Conservation (phyloP, 2,888 invertebrate species). For the Drosophila recens region DNA sequence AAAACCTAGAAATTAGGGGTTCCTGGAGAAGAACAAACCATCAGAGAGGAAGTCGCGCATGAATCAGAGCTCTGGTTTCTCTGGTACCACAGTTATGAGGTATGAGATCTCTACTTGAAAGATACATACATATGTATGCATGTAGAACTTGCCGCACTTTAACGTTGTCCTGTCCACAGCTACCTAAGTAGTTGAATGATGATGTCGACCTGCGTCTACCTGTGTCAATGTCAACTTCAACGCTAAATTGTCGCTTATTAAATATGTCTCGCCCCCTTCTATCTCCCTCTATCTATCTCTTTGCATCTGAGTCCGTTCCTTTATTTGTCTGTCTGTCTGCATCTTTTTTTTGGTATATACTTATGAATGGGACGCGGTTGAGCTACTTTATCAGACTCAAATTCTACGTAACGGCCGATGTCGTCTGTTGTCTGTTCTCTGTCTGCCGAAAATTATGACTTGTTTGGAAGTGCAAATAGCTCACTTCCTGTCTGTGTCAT, state of each 20-base stretch:
- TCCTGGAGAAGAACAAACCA: not conserved
- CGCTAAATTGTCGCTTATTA: conserved; percentile 81
- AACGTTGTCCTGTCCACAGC: conserved; percentile 39
- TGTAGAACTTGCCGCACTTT: conserved; percentile 1
- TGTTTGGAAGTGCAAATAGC: conserved; percentile 80
- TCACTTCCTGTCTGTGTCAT: conserved; percentile 70
- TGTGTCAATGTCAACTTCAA: conserved; percentile 77
- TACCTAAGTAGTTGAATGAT: conserved; percentile 52
- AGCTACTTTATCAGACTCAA: conserved; percentile 63
- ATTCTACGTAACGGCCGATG: conserved; percentile 65
- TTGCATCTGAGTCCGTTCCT: not conserved
- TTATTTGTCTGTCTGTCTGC: not conserved
- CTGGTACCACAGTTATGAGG: not conserved
- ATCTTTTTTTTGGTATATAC: conserved; percentile 10
- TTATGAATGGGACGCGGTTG: conserved; percentile 56
- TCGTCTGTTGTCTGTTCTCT: conserved; percentile 48
- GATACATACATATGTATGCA: not conserved
- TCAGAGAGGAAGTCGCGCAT: not conserved
- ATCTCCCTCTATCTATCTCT: conserved; percentile 4
- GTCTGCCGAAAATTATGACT: conserved; percentile 80
- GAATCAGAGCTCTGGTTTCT: not conserved
- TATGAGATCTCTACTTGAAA: not conserved
- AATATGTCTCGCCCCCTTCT: conserved; percentile 42
- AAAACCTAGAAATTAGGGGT: too few relatives aligned
- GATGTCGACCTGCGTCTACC: conserved; percentile 50